Conservation (phyloP, 2,113 vertebrate genomes). For the Triplophysa dalaica region DNA sequence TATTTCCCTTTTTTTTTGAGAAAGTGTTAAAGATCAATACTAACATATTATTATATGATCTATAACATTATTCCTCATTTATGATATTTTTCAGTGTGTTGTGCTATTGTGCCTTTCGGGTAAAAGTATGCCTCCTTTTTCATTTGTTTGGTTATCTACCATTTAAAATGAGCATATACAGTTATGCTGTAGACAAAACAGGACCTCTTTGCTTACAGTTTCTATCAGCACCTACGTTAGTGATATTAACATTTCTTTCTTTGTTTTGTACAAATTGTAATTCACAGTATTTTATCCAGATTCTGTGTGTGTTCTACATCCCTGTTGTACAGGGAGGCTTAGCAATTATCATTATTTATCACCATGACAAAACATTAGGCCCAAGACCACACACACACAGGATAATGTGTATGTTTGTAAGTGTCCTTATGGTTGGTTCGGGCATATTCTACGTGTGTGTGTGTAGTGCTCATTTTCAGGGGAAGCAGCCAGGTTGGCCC, state of each 20-base stretch:
- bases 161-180: neutral
- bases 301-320: neutral
- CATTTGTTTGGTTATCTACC: neutral
- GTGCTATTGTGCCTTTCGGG: neutral
- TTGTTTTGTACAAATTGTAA: neutral
- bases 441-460: slow-evolving; percentile 29
- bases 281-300: neutral
- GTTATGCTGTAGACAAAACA: slow-evolving; percentile 8
- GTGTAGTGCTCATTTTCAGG: slow-evolving; percentile 38
- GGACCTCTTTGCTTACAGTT: neutral
- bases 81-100: neutral
- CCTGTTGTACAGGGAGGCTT: neutral
- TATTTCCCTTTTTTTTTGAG: too few relatives aligned
- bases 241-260: neutral
- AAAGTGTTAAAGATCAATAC: too few relatives aligned
- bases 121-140: neutral
- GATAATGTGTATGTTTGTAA: slow-evolving; percentile 22
- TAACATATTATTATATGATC: too few relatives aligned
- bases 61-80: too few relatives aligned
- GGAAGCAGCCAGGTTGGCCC: slow-evolving; percentile 34
- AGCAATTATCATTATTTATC: slow-evolving; percentile 38
- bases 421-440: slow-evolving; percentile 8
- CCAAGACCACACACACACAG: slow-evolving; percentile 41
- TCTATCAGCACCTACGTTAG: neutral
- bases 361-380: slow-evolving; percentile 34